These are phyloP conservation scores for Linyphia triangularis DNA, from an alignment of 2,888 invertebrate genomes.

Conservation along the genomic window DNA sequence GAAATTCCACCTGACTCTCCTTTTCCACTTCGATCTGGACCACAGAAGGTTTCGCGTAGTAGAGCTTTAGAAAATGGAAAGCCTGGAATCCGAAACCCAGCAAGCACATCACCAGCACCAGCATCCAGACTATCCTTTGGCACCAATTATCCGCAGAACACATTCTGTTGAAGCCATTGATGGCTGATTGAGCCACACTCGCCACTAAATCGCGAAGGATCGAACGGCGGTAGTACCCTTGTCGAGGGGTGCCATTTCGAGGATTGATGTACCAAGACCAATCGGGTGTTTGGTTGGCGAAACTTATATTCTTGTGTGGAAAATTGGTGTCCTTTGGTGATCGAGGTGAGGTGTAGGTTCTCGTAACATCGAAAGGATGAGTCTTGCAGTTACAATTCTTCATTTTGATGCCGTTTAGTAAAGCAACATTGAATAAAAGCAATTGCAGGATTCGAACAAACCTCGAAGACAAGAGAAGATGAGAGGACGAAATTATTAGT, in stretches of 20 bases:
- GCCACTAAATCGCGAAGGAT: neutral
- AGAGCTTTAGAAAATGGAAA: neutral
- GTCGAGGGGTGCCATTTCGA: too few relatives aligned
- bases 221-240: too few relatives aligned
- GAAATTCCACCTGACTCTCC: conserved; percentile 41
- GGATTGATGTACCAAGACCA: too few relatives aligned
- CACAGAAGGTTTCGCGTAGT: conserved; percentile 10
- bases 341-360: neutral
- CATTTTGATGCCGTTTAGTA: too few relatives aligned
- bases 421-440: too few relatives aligned
- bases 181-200: neutral
- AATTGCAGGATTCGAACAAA: too few relatives aligned
- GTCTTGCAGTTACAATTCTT: conserved; percentile 2
- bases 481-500: too few relatives aligned
- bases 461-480: too few relatives aligned
- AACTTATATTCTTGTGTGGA: too few relatives aligned
- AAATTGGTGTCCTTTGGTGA: neutral
- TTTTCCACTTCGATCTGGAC: conserved; percentile 49
- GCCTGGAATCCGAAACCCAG: conserved; percentile 30
- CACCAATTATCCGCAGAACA: neutral
- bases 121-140: neutral
- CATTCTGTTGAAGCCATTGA: conserved; percentile 17
- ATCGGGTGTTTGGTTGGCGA: neutral
- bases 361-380: neutral
- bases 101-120: neutral